Percentiles rank a stretch among this genome's conserved stretches.
Conservation (phyloP, 2,113 vertebrate species). For the Cygnus buccinator region DNA sequence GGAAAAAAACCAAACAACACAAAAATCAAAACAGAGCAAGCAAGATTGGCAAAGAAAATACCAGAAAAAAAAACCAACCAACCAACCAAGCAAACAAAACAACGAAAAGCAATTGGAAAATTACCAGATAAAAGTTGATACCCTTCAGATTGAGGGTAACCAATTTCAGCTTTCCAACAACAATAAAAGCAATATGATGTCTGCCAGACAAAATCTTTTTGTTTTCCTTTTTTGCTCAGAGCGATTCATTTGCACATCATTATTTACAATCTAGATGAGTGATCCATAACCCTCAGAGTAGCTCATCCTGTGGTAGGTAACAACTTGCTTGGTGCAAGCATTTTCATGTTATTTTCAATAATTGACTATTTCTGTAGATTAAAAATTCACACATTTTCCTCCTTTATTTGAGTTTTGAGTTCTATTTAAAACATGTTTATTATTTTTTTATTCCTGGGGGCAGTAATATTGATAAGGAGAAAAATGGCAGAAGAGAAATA, state of each 20-base stretch:
- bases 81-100: too few species aligned
- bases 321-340: background rate
- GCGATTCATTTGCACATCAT: background rate
- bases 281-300: background rate
- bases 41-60: accelerated
- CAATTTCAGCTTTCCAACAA: background rate
- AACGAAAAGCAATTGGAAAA: background rate
- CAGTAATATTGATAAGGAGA: background rate
- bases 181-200: background rate
- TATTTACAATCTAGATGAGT: background rate
- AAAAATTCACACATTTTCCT: background rate
- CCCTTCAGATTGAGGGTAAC: background rate
- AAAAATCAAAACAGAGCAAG: background rate
- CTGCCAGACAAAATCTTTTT: background rate
- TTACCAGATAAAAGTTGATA: accelerated
- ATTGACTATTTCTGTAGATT: background rate
- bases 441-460: background rate
- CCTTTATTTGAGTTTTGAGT: background rate
- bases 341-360: background rate
- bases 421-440: background rate
- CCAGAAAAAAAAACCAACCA: too few species aligned
- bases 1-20: background rate
- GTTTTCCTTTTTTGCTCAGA: background rate
- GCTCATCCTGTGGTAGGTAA: background rate
- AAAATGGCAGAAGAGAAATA: background rate